Percentiles rank a stretch among this genome's conserved stretches.
Conservation (phyloP, 2,113 vertebrate genomes). For the Rhipidura dahli region DNA sequence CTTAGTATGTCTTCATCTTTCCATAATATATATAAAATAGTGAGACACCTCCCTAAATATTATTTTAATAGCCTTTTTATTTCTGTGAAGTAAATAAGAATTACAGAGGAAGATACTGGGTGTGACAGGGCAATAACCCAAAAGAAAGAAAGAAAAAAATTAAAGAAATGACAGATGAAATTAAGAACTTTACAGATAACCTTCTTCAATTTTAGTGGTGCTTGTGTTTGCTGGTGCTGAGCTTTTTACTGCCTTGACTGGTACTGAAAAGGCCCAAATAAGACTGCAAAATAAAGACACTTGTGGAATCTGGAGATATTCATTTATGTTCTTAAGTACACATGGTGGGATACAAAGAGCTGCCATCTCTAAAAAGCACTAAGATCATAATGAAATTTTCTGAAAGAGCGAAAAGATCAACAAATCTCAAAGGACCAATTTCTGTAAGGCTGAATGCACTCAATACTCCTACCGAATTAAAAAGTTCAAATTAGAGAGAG, state of each 20-base stretch:
- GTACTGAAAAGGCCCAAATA: neutral
- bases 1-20: neutral
- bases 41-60: neutral
- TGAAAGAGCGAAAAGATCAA: neutral
- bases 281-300: neutral
- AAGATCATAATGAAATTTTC: constrained; percentile 11
- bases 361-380: neutral
- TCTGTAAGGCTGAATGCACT: neutral
- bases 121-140: neutral
- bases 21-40: neutral
- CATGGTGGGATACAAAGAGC: neutral
- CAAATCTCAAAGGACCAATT: neutral
- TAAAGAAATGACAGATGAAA: neutral
- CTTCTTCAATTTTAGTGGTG: neutral
- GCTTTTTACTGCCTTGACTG: neutral
- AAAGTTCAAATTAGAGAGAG: neutral
- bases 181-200: neutral
- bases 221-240: neutral
- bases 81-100: neutral
- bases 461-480: neutral
- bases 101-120: neutral
- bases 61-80: neutral
- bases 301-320: neutral
- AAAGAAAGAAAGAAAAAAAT: neutral
- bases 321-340: neutral